phyloP scores from a whole-genome alignment of 2,113 vertebrate genomes.

The Percopsis transmontana region DNA sequence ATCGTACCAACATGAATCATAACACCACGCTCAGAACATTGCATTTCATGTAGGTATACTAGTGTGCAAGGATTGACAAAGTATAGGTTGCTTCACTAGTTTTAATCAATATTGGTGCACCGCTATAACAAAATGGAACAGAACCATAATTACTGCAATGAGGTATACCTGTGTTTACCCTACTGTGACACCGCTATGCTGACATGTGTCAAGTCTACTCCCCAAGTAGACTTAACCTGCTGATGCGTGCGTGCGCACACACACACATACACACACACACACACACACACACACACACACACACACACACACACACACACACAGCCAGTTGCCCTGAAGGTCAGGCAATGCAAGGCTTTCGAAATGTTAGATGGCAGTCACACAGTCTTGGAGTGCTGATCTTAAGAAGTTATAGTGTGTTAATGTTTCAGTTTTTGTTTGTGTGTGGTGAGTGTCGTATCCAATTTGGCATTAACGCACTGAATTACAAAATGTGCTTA shows the following conservation, averaged over 20 bases:
- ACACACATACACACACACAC: slow-evolving; percentile 3
- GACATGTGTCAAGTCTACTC: no score
- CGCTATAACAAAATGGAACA: no score
- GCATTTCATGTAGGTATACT: no score
- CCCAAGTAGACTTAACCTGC: no score
- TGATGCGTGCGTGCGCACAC: neutral
- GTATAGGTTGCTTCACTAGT: no score
- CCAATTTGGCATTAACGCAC: neutral
- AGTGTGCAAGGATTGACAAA: no score
- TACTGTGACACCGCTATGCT: no score
- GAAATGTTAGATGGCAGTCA: slow-evolving; percentile 56
- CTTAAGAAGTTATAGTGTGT: slow-evolving; percentile 14
- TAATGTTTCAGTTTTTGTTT: neutral
- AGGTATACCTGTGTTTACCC: no score
- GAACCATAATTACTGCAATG: no score
- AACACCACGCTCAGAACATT: no score
- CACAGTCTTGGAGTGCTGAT: slow-evolving; percentile 38
- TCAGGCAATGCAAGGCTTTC: slow-evolving; percentile 30
- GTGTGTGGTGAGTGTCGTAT: neutral
- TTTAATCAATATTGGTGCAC: no score
- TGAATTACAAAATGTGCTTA: neutral
- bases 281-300: slow-evolving; percentile 3
- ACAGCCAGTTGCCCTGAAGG: slow-evolving; percentile 13
- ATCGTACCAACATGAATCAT: no score
- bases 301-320: slow-evolving; percentile 13